phyloP scores from a whole-genome alignment of 1,140 invertebrate genomes.

The Drosophila aff. region DNA sequence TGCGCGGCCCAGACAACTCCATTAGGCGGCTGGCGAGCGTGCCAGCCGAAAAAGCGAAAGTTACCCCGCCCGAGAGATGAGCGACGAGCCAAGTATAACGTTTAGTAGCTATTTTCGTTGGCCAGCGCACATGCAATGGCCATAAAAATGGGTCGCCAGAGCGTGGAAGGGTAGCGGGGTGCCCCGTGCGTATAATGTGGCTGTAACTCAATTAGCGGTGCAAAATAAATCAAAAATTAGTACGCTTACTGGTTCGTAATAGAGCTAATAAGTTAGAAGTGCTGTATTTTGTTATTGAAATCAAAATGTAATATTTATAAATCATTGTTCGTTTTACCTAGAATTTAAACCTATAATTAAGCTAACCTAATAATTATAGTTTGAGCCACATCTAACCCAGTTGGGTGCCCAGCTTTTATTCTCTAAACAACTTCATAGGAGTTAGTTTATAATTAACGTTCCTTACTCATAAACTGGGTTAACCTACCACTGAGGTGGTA shows the following conservation, averaged over 20 bases:
- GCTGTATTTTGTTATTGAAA: neutral
- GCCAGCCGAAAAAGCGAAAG: slow-evolving; percentile 70
- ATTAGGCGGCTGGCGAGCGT: slow-evolving; percentile 43
- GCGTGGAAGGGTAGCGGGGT: slow-evolving; percentile 27
- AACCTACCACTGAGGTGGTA: neutral
- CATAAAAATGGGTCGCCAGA: slow-evolving; percentile 60
- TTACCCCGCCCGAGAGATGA: slow-evolving; percentile 46
- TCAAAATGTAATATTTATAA: neutral
- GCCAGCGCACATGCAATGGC: slow-evolving; percentile 30
- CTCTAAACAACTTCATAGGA: neutral
- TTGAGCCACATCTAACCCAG: neutral
- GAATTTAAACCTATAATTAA: neutral
- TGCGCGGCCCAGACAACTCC: slow-evolving; percentile 51
- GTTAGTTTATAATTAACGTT: slow-evolving; percentile 6
- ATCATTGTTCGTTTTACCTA: neutral
- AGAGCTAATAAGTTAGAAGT: neutral
- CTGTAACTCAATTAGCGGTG: slow-evolving; percentile 27
- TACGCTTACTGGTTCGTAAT: neutral
- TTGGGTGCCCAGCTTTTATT: neutral
- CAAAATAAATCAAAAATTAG: slow-evolving; percentile 21
- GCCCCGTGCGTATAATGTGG: slow-evolving; percentile 3
- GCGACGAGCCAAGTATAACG: slow-evolving; percentile 33
- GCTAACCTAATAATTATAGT: neutral
- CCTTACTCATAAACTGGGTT: neutral
- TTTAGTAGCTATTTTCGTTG: slow-evolving; percentile 60